Base-by-base conservation (phyloP, 2,113 vertebrate genomes). In the Pongo abelii region DNA sequence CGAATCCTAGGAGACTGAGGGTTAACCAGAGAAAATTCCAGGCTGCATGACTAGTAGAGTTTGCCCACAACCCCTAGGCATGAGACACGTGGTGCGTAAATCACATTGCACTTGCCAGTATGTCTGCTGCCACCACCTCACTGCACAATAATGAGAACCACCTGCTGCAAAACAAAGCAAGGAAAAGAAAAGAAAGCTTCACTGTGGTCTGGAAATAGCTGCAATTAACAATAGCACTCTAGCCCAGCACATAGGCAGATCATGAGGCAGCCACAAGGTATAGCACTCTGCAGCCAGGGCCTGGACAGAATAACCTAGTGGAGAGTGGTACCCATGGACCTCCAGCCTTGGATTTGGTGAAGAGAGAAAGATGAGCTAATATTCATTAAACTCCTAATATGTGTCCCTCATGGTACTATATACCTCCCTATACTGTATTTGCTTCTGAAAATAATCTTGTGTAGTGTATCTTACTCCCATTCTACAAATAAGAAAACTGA, bases 91-190 rank as follows among this genome's bases (percentile, higher is more conserved):
- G 89, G 64, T 40, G 95, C 3, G 5, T 79, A 79, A 93, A 89
- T 88, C 40, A 32, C 16, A 69, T 0, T 5, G 75, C n/a, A 32
- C 46, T 17, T 35, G 57, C 64, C 70, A 89, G 17, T 30, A 61
- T 6, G 5, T 78, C 10, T 16, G 17, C 74, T 30, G 10, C 48
- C 1, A 11, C 93, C 89, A 91, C 78, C 72, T 70, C 57, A 0
- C 40, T 30, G 0, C 14, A 1, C 38, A 48, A 32, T 38, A 93
- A 92, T 97, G 97, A 97, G 57, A 98, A 97, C 97, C 97, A 98
- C 98, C 98, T 98, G 97, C 97, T 96, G 43, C 38, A 78, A 85
- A 96, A 89, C 95, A 96, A 69, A 46, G 94, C 93, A 57, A 93
- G n/a, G 93, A 79, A 43, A 69, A 97, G 91, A 57, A 93, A 98